These are phyloP conservation scores for Malacoctenus gilli DNA, from an alignment of 2,797 vertebrate species.

Conservation along the genomic window DNA sequence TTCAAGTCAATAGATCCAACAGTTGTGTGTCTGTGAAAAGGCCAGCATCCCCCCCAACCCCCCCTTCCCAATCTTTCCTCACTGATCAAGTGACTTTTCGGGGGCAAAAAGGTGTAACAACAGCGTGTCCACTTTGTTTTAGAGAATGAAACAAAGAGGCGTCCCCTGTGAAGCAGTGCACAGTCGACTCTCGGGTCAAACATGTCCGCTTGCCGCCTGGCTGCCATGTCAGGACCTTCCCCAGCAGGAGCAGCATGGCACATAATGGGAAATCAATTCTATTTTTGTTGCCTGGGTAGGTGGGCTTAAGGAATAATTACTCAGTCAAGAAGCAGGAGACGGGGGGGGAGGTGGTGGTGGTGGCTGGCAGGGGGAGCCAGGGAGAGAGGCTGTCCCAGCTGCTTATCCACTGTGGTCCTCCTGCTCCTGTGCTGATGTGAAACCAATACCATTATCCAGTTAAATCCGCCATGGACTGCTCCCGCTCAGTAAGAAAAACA, in stretches of 20 bases:
- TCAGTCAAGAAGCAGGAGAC: conserved; percentile 56
- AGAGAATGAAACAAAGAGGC: conserved; percentile 47
- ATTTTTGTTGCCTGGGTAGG: conserved; percentile 74
- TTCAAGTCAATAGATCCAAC: conserved; percentile 14
- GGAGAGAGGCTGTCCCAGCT: conserved; percentile 50
- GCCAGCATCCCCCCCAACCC: not conserved
- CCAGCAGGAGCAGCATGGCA: conserved; percentile 68
- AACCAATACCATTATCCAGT: conserved; percentile 82
- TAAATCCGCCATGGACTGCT: conserved; percentile 69
- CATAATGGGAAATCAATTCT: conserved; percentile 83
- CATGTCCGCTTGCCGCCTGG: conserved; percentile 40
- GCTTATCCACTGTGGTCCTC: conserved; percentile 70
- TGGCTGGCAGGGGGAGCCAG: too few species aligned
- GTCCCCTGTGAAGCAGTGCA: conserved; percentile 2
- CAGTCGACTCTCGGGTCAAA: conserved; percentile 38
- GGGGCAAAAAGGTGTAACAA: conserved; percentile 29
- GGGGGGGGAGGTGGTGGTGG: conserved; percentile 10
- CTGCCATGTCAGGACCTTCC: conserved; percentile 63
- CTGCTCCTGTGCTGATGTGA: conserved; percentile 77
- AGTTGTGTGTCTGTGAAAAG: not conserved
- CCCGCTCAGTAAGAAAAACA: conserved; percentile 57
- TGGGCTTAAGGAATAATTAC: conserved; percentile 80
- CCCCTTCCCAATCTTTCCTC: conserved; percentile 1
- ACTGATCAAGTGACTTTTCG: conserved; percentile 6
- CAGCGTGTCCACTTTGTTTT: conserved; percentile 51